Evolutionary conservation across 1,140 invertebrate genomes (phyloP), one percentile per base, ranked within the genome.

Genomic region (Musca vetustissima): DNA sequence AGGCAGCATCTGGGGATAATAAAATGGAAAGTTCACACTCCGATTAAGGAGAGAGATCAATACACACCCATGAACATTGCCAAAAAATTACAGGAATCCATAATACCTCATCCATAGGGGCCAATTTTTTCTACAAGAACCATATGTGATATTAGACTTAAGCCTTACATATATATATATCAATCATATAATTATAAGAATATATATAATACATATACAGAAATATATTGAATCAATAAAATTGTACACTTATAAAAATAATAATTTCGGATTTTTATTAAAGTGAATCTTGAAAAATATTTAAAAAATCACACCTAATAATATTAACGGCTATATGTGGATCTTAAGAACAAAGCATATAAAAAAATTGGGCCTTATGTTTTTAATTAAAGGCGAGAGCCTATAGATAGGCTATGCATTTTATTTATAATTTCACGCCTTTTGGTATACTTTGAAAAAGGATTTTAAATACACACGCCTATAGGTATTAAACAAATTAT

Each of bases 91-190:
- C 11, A 32, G 25, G 25, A 61, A 36, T 17, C n/a, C n/a, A 9
- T 6, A 43, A 1, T 43, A 43, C 36, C 36, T 43, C 36, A 43
- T 6, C 11, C n/a, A 24, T 21, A 65, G 43, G 43, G 64, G 36
- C 36, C 36, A 6, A 43, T 8, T 11, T 13, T 2, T 8, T 49
- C 6, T 49, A 11, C 4, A 21, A 49, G 36, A 65, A 43, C 36
- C 36, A 43, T 11, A 36, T 70, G 64, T 70, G 69, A 66, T 70
- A 76, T 72, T 79, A 76, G 77, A 72, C 67, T 73, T 76, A 77
- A 76, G 66, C 14, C 43, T 25, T 32, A 36, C 19, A 52, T 6
- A 19, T 21, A 21, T 6, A 24, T 59, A 4, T 59, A 21, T 61
- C 28, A 28, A 28, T 61, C 4, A 28, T 8, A 4, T 28, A 4